These are phyloP conservation scores for Gandaritis pyraliata DNA, from an alignment of 2,888 invertebrate genomes.

Conservation along the genomic window DNA sequence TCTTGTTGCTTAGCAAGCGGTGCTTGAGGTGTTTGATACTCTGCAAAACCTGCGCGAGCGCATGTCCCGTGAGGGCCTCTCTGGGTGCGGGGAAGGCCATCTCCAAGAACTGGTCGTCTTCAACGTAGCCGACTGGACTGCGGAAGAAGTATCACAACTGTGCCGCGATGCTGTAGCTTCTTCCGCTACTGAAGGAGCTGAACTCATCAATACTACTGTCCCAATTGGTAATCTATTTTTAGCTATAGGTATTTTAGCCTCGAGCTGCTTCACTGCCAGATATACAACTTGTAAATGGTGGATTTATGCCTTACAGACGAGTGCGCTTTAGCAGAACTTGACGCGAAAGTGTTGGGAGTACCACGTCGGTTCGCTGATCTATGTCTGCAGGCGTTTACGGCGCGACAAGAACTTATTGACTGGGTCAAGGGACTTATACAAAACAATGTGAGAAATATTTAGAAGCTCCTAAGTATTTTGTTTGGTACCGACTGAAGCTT, in stretches of 20 bases:
- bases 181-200: conserved; percentile 56
- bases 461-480: too few relatives aligned
- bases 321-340: conserved; percentile 58
- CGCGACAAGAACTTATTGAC: conserved; percentile 75
- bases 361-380: conserved; percentile 71
- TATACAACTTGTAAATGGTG: background rate
- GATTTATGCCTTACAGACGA: conserved; percentile 57
- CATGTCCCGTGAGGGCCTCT: conserved; percentile 62
- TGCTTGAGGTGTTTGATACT: conserved; percentile 66
- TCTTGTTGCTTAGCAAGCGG: conserved; percentile 60
- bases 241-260: background rate
- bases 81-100: conserved; percentile 58
- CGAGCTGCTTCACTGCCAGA: too few relatives aligned
- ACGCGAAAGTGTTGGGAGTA: conserved; percentile 59
- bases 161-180: conserved; percentile 62
- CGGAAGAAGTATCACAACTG: conserved; percentile 68
- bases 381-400: conserved; percentile 71
- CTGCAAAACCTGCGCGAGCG: conserved; percentile 63
- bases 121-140: conserved; percentile 75
- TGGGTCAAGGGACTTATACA: conserved; percentile 72
- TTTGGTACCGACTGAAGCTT: too few relatives aligned
- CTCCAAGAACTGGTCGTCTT: conserved; percentile 68
- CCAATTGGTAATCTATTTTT: conserved; percentile 56
- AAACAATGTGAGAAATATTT: conserved; percentile 52
- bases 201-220: conserved; percentile 56